These are phyloP conservation scores for Anoplius nigerrimus DNA, from an alignment of 2,888 invertebrate species.

Conservation along the genomic window DNA sequence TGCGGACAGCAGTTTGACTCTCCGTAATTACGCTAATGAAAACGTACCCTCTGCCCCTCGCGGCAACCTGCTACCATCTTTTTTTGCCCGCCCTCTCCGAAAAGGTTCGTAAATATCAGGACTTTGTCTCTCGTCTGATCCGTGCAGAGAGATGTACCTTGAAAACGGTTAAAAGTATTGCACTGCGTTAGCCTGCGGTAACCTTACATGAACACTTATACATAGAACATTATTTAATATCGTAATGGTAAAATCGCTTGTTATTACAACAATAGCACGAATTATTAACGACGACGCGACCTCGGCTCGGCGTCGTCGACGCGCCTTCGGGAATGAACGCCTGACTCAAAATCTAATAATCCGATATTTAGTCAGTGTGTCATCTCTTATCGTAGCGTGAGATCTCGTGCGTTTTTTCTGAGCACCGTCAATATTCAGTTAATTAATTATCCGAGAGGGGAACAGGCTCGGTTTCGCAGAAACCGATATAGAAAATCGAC, in stretches of 20 bases:
- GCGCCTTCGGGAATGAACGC: conserved; percentile 24
- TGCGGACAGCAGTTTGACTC: too few relatives aligned
- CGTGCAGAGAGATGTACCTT: conserved; percentile 21
- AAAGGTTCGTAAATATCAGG: too few relatives aligned
- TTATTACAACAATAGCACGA: conserved; percentile 46
- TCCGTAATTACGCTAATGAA: background rate
- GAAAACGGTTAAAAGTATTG: conserved; percentile 46
- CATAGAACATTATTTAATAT: conserved; percentile 53
- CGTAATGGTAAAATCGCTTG: conserved; percentile 55
- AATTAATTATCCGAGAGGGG: conserved; percentile 15
- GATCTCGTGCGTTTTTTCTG: conserved; percentile 10
- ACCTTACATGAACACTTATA: conserved; percentile 49
- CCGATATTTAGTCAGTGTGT: background rate
- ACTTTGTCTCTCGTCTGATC: background rate
- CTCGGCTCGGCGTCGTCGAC: conserved; percentile 16
- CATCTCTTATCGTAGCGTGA: conserved; percentile 29
- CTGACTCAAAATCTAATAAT: background rate
- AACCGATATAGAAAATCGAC: too few relatives aligned
- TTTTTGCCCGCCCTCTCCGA: background rate
- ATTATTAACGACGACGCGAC: conserved; percentile 40
- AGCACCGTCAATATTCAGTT: conserved; percentile 45
- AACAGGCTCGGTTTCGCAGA: too few relatives aligned
- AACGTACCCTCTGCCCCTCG: background rate
- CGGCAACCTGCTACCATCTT: background rate
- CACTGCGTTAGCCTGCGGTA: conserved; percentile 45